Evolutionary conservation across 2,113 vertebrate species (phyloP).

Genomic region (Aplodontia rufa): DNA sequence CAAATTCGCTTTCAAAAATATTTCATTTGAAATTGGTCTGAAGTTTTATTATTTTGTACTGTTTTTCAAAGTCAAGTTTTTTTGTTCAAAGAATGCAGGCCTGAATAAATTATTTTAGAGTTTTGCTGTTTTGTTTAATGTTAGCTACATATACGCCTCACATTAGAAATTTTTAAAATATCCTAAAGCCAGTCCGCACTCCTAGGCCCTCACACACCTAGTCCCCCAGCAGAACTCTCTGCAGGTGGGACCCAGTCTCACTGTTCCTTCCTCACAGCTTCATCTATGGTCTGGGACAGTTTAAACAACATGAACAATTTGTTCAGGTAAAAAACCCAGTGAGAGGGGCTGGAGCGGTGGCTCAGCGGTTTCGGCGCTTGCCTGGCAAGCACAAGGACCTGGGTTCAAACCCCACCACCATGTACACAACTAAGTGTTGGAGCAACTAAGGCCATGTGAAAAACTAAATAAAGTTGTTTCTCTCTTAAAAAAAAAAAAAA

Average conservation of each 20-base stretch:
- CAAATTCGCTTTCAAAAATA: neutral
- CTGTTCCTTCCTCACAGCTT: neutral
- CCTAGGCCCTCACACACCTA: too few relatives aligned
- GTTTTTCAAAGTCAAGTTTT: neutral
- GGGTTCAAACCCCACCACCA: too few relatives aligned
- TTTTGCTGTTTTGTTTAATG: neutral
- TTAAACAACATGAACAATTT: neutral
- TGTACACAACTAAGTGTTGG: too few relatives aligned
- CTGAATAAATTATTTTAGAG: neutral
- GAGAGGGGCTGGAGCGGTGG: too few relatives aligned
- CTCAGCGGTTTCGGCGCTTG: too few relatives aligned
- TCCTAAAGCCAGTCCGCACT: too few relatives aligned
- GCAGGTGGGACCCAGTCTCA: neutral
- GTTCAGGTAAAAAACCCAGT: too few relatives aligned
- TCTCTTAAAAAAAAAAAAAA: too few relatives aligned
- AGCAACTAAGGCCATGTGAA: too few relatives aligned
- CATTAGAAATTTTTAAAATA: neutral
- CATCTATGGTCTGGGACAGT: neutral
- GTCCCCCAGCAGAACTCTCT: neutral
- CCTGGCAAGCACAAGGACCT: too few relatives aligned
- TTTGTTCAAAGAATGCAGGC: neutral
- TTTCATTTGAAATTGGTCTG: neutral
- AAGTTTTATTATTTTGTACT: neutral
- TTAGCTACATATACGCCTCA: neutral
- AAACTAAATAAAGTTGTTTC: too few relatives aligned